Evolutionary conservation across 2,113 vertebrate species (phyloP).

Genomic region (Eclectus roratus): DNA sequence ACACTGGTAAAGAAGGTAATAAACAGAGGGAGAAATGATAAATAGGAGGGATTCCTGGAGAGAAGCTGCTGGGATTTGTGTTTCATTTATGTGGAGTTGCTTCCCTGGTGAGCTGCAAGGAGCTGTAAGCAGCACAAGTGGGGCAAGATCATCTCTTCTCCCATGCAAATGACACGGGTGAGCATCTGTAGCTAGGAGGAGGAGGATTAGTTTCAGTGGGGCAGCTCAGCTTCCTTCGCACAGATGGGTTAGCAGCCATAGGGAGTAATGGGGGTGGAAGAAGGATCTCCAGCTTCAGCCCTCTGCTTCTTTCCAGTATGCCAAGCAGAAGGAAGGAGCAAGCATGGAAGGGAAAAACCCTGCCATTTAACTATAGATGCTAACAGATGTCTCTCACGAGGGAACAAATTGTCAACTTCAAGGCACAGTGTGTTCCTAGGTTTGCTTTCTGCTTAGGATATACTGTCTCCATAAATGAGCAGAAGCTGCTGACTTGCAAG

Average conservation of each 20-base stretch:
- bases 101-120: not conserved
- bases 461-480: not conserved
- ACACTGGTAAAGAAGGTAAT: not conserved
- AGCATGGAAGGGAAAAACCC: not conserved
- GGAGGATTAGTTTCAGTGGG: not conserved
- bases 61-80: not conserved
- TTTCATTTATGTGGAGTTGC: not conserved
- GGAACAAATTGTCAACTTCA: not conserved
- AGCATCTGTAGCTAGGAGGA: not conserved
- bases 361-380: not conserved
- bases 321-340: not conserved
- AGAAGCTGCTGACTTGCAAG: not conserved
- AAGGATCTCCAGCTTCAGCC: not conserved
- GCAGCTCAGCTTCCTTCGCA: not conserved
- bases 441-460: not conserved
- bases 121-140: not conserved
- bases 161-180: not conserved
- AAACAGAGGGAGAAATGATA: not conserved
- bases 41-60: not conserved
- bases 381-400: not conserved
- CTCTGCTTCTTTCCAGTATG: not conserved
- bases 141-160: not conserved
- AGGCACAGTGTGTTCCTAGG: not conserved
- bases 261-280: not conserved
- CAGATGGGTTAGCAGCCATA: not conserved